Percentiles rank a stretch among this genome's conserved stretches.
phyloP scores from a whole-genome alignment of 2,797 vertebrate species.

The Artibeus jamaicensis region DNA sequence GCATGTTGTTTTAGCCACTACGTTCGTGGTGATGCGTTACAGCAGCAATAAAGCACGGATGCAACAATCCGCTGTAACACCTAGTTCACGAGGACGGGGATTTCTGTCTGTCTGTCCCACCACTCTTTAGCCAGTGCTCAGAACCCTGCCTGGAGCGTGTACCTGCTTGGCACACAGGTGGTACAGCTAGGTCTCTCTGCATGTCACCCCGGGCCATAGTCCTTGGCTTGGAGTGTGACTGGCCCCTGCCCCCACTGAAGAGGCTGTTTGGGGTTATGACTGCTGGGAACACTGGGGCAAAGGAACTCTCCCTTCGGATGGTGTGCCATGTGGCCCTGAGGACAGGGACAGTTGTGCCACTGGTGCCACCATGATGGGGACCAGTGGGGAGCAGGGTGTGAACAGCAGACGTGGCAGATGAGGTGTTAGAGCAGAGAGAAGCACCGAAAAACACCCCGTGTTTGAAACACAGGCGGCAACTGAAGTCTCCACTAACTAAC shows the following conservation, averaged over 20 bases:
- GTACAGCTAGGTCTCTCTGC: background rate
- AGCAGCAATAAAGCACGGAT: background rate
- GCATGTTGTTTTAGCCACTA: background rate
- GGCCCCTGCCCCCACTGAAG: background rate
- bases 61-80: no score
- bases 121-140: background rate
- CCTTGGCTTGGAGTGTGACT: background rate
- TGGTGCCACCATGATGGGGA: background rate
- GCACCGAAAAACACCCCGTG: background rate
- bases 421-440: background rate
- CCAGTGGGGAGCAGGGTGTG: fast-evolving
- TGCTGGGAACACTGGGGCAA: background rate
- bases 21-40: background rate
- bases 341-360: background rate
- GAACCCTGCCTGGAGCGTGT: background rate
- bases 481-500: background rate
- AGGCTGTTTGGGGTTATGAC: background rate
- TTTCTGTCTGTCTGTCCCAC: background rate
- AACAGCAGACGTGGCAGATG: background rate
- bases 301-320: background rate
- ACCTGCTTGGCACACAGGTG: background rate
- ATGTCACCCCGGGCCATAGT: background rate
- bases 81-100: background rate
- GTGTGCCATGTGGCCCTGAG: background rate
- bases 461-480: background rate